Conservation (phyloP, 2,797 vertebrate genomes). For the Sitta carolinensis region DNA sequence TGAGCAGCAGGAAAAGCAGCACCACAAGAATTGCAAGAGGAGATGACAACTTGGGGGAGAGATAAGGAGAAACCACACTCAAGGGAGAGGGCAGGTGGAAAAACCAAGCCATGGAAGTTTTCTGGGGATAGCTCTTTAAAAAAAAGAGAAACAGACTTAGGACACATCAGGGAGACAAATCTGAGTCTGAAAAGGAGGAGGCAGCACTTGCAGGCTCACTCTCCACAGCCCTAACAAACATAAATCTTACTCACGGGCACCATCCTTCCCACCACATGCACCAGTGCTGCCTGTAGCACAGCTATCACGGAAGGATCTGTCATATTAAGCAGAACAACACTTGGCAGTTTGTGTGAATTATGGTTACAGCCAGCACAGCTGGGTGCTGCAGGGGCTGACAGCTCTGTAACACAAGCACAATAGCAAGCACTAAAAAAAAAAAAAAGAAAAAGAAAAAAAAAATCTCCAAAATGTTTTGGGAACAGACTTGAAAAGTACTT, state of each 20-base stretch:
- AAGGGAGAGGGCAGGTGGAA: not conserved
- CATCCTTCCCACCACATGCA: not conserved
- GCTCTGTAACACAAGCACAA: constrained; percentile 13
- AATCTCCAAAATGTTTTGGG: not conserved
- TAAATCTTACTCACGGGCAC: constrained; percentile 47
- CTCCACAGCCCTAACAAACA: constrained; percentile 21
- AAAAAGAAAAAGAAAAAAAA: too few species aligned
- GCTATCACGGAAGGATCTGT: constrained; percentile 33
- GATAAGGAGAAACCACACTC: not conserved
- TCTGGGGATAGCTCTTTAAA: not conserved
- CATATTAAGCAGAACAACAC: constrained; percentile 30
- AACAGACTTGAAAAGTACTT: not conserved
- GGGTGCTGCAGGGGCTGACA: constrained; percentile 52
- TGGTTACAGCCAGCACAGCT: constrained; percentile 37
- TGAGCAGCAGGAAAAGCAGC: constrained; percentile 5
- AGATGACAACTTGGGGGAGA: not conserved
- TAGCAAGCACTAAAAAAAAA: not conserved
- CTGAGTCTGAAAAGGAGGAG: constrained; percentile 3
- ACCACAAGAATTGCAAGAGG: not conserved
- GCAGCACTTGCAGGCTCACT: not conserved
- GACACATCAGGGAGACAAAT: not conserved
- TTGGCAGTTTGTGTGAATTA: constrained; percentile 43
- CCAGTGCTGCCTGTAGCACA: not conserved
- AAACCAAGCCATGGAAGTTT: not conserved
- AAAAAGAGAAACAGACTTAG: not conserved